These are phyloP conservation scores for Pseudonaja textilis DNA, from an alignment of 2,113 vertebrate genomes.

Conservation along the genomic window DNA sequence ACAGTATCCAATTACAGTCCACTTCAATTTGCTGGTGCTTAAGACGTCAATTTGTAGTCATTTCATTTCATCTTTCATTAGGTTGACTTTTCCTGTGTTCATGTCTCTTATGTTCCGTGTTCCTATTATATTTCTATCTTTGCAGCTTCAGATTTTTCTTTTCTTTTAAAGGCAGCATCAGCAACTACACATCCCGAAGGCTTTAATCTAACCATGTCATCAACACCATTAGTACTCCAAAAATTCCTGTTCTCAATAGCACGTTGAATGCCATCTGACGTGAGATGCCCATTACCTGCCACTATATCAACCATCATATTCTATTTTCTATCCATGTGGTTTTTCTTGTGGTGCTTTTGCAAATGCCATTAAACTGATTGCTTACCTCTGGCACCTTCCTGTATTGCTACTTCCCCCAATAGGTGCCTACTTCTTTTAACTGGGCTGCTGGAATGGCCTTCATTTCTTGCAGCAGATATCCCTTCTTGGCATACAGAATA, in stretches of 20 bases:
- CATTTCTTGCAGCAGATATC: background rate
- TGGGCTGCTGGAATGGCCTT: background rate
- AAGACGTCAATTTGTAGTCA: background rate
- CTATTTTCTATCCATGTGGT: background rate
- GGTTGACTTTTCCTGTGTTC: background rate
- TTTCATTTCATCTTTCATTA: background rate
- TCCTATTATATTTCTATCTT: background rate
- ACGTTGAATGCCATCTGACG: background rate
- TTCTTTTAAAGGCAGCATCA: background rate
- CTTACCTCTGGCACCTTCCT: background rate
- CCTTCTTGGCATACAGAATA: background rate
- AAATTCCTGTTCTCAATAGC: background rate
- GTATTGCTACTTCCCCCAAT: background rate
- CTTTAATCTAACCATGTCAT: background rate
- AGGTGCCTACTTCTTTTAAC: background rate
- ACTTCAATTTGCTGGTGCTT: background rate
- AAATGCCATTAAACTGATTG: background rate
- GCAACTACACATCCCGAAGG: background rate
- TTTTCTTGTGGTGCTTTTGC: background rate
- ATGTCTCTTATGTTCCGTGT: background rate
- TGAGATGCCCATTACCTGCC: background rate
- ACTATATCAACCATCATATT: background rate
- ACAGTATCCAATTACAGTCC: background rate
- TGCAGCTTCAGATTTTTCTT: background rate
- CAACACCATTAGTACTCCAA: background rate